A percentile compares a stretch with the other conserved stretches of the same genome.
Conservation (phyloP, 2,888 invertebrate species). For the Sialis lutaria region DNA sequence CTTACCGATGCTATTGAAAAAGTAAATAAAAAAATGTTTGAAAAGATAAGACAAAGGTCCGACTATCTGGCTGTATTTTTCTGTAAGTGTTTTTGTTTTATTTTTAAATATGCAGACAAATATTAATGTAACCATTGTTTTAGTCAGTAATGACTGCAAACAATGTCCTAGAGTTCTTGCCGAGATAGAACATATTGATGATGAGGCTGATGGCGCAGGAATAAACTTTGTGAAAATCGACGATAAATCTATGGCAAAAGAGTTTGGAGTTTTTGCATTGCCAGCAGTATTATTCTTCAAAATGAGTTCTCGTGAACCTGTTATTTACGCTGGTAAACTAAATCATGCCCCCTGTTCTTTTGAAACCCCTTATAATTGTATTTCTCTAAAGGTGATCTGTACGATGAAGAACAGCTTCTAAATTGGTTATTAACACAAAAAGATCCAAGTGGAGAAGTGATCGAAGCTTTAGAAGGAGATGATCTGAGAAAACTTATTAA, state of each 20-base stretch:
- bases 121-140: slow-evolving; percentile 23
- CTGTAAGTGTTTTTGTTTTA: slow-evolving; percentile 44
- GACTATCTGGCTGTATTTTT: slow-evolving; percentile 86
- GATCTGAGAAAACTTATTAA: slow-evolving; percentile 57
- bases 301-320: slow-evolving; percentile 71
- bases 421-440: slow-evolving; percentile 83
- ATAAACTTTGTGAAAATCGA: slow-evolving; percentile 89
- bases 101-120: neutral
- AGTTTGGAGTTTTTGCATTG: slow-evolving; percentile 75
- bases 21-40: slow-evolving; percentile 85
- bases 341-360: neutral
- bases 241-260: slow-evolving; percentile 71
- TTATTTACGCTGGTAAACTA: slow-evolving; percentile 68
- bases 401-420: slow-evolving; percentile 74
- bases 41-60: slow-evolving; percentile 72
- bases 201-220: slow-evolving; percentile 77
- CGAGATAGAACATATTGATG: slow-evolving; percentile 85
- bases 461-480: slow-evolving; percentile 74
- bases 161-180: slow-evolving; percentile 76
- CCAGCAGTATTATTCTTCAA: slow-evolving; percentile 86
- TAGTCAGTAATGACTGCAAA: slow-evolving; percentile 90
- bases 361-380: slow-evolving; percentile 6
- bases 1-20: slow-evolving; percentile 82
- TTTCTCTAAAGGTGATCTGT: slow-evolving; percentile 48
- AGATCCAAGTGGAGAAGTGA: slow-evolving; percentile 79